Evolutionary conservation across 2,797 vertebrate species (phyloP).

Genomic region (Coreius guichenoti): DNA sequence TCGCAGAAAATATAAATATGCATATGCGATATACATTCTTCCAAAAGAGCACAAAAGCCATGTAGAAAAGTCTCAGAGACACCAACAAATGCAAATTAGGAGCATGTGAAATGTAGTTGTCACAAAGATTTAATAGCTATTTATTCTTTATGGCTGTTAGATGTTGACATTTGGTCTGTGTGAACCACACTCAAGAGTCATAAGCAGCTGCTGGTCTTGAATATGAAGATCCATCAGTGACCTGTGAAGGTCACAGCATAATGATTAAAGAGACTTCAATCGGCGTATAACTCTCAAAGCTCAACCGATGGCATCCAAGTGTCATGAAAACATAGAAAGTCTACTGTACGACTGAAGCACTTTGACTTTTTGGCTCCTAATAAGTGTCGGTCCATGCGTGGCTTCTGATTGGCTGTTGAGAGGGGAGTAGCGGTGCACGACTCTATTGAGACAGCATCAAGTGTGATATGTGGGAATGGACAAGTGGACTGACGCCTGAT

Average conservation of each 20-base stretch:
- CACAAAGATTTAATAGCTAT: slow-evolving; percentile 59
- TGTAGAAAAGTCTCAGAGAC: slow-evolving; percentile 36
- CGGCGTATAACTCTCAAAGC: slow-evolving; percentile 34
- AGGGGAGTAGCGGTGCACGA: slow-evolving; percentile 36
- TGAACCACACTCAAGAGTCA: slow-evolving; percentile 57
- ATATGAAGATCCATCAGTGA: slow-evolving; percentile 61
- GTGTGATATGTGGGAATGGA: slow-evolving; percentile 67
- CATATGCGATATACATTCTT: slow-evolving; percentile 44
- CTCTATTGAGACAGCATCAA: slow-evolving; percentile 52
- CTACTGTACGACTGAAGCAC: slow-evolving; percentile 34
- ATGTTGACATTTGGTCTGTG: slow-evolving; percentile 59
- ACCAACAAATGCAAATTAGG: slow-evolving; percentile 54
- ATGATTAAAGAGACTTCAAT: slow-evolving; percentile 49
- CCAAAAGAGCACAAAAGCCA: slow-evolving; percentile 50
- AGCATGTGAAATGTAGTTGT: slow-evolving; percentile 60
- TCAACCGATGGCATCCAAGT: neutral
- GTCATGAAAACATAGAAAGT: neutral
- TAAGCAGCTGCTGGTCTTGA: slow-evolving; percentile 59
- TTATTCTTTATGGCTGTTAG: slow-evolving; percentile 59
- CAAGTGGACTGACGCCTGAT: slow-evolving; percentile 68
- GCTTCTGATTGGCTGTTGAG: slow-evolving; percentile 44
- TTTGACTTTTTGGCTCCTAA: slow-evolving; percentile 23
- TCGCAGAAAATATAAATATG: slow-evolving; percentile 58
- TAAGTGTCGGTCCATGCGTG: neutral
- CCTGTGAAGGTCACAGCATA: slow-evolving; percentile 59